Evolutionary conservation across 2,888 invertebrate genomes (phyloP).

Genomic region (Troides helena): DNA sequence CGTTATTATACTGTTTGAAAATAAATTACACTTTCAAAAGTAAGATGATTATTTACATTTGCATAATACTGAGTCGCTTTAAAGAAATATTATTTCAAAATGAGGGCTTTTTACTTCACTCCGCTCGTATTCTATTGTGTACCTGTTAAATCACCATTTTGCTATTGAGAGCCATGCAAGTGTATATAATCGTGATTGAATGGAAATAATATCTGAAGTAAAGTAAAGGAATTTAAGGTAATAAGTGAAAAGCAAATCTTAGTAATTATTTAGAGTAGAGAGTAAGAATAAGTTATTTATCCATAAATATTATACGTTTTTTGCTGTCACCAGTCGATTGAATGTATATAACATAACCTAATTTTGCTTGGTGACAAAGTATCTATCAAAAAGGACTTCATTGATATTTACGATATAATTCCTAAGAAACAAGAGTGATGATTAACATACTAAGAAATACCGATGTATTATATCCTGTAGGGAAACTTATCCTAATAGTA

Average conservation of each 20-base stretch:
- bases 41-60: constrained; percentile 1
- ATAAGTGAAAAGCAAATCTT: neutral
- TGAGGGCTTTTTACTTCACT: constrained; percentile 16
- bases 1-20: neutral
- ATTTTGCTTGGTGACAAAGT: too few relatives aligned
- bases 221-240: neutral
- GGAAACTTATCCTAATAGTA: too few relatives aligned
- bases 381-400: too few relatives aligned
- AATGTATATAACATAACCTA: too few relatives aligned
- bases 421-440: too few relatives aligned
- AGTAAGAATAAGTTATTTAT: too few relatives aligned
- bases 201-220: constrained; percentile 11
- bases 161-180: constrained; percentile 7
- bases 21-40: neutral
- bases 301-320: too few relatives aligned
- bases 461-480: too few relatives aligned
- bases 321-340: too few relatives aligned
- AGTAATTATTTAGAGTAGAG: too few relatives aligned
- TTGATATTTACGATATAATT: too few relatives aligned
- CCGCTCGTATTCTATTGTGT: constrained; percentile 10
- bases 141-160: constrained; percentile 10
- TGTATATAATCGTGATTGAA: constrained; percentile 4
- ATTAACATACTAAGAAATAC: too few relatives aligned
- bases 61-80: neutral
- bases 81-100: constrained; percentile 10